phyloP scores from a whole-genome alignment of 2,113 vertebrate genomes.

The Saccopteryx bilineata region DNA sequence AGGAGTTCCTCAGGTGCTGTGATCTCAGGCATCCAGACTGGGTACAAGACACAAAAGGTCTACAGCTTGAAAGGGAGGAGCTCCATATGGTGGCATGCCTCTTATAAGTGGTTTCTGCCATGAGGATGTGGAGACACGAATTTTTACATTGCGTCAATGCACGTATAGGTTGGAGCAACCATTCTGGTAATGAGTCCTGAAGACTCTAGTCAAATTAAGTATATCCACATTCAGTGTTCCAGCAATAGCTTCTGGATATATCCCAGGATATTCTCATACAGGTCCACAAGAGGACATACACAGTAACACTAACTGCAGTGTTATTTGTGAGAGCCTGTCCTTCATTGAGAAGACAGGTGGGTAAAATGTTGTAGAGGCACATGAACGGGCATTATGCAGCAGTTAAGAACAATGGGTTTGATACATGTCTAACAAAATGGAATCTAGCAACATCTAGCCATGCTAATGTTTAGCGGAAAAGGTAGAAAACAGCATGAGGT shows the following conservation, averaged over 20 bases:
- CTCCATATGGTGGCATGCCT: not conserved
- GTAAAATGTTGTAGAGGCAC: not conserved
- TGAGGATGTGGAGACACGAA: not conserved
- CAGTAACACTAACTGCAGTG: not conserved
- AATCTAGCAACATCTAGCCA: not conserved
- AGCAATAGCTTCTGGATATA: not conserved
- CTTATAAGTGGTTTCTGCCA: not conserved
- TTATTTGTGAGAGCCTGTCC: not conserved
- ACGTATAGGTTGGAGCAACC: not conserved
- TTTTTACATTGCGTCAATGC: not conserved
- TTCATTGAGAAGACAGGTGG: not conserved
- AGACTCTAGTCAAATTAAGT: slow-evolving; percentile 33
- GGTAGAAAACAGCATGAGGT: not conserved
- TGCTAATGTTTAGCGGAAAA: not conserved
- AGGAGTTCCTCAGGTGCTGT: not conserved
- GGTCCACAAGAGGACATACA: not conserved
- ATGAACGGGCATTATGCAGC: not conserved
- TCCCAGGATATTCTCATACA: not conserved
- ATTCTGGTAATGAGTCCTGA: not conserved
- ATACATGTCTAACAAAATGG: not conserved
- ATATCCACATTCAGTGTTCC: not conserved
- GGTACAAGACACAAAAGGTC: not conserved
- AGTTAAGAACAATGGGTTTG: not conserved
- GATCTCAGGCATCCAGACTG: not conserved
- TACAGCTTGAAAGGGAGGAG: not conserved